phyloP scores from a whole-genome alignment of 2,797 vertebrate genomes.

The Scomberomorus guttatus region DNA sequence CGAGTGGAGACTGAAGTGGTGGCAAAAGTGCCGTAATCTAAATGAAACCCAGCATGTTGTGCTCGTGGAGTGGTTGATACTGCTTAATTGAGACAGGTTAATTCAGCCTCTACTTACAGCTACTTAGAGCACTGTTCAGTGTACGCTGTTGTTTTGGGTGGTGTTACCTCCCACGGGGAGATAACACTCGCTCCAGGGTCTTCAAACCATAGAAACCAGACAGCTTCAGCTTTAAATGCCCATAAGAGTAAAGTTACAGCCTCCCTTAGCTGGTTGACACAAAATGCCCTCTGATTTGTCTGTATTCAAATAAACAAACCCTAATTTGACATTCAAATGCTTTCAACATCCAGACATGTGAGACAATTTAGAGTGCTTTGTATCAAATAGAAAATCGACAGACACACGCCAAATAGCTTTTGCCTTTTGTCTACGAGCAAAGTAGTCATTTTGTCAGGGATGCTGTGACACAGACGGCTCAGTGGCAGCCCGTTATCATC shows the following conservation, averaged over 20 bases:
- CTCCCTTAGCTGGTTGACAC: constrained; percentile 41
- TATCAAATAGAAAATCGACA: constrained; percentile 61
- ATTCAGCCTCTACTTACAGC: constrained; percentile 12
- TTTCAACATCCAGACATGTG: constrained; percentile 61
- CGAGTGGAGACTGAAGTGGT: not conserved
- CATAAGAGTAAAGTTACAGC: constrained; percentile 41
- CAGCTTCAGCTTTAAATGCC: constrained; percentile 35
- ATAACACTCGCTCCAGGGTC: constrained; percentile 30
- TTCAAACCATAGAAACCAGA: constrained; percentile 52
- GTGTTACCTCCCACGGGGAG: constrained; percentile 48
- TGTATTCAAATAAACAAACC: constrained; percentile 77
- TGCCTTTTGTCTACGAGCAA: constrained; percentile 64
- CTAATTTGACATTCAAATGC: constrained; percentile 79
- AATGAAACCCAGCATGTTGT: constrained; percentile 2
- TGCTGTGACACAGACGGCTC: constrained; percentile 65
- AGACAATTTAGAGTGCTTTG: constrained; percentile 73
- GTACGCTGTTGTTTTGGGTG: constrained; percentile 36
- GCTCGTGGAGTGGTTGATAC: constrained; percentile 16
- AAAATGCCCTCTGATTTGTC: constrained; percentile 69
- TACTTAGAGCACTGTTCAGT: constrained; percentile 1
- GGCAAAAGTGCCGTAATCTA: not conserved
- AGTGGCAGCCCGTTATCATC: constrained; percentile 78
- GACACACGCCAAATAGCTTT: constrained; percentile 50
- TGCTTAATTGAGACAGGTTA: constrained; percentile 46
- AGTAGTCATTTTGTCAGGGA: constrained; percentile 59